These are phyloP conservation scores for Sinella curviseta DNA, from an alignment of 1,140 invertebrate genomes.

Conservation along the genomic window DNA sequence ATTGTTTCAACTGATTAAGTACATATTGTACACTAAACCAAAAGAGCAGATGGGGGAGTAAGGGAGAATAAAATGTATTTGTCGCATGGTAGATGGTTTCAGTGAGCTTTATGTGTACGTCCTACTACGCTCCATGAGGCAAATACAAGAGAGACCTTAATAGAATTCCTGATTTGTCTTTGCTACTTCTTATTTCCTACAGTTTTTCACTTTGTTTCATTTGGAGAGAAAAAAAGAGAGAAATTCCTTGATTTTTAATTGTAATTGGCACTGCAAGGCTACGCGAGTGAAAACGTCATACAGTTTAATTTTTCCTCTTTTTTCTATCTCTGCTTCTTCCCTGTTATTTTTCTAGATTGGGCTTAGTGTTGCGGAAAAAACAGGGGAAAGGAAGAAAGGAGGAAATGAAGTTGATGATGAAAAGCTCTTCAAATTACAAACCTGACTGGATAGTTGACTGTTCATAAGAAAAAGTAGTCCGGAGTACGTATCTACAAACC, in stretches of 20 bases:
- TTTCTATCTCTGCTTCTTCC: neutral
- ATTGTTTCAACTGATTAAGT: neutral
- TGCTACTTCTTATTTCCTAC: neutral
- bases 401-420: neutral
- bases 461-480: neutral
- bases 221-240: too few species aligned
- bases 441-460: conserved; percentile 28
- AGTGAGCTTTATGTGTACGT: neutral
- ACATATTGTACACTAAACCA: too few species aligned
- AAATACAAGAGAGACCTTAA: neutral
- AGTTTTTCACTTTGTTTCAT: too few species aligned
- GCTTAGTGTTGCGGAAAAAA: neutral
- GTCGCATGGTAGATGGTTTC: too few species aligned
- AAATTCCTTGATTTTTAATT: conserved; percentile 11
- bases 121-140: neutral
- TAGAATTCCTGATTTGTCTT: neutral
- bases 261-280: conserved; percentile 2
- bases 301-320: neutral
- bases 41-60: neutral
- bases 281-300: too few species aligned
- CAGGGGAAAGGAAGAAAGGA: neutral
- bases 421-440: conserved; percentile 39
- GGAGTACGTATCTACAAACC: neutral
- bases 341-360: conserved; percentile 12
- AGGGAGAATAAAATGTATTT: too few species aligned